These are phyloP conservation scores for Slavum lentiscoides DNA, from an alignment of 2,888 invertebrate genomes.

Conservation along the genomic window DNA sequence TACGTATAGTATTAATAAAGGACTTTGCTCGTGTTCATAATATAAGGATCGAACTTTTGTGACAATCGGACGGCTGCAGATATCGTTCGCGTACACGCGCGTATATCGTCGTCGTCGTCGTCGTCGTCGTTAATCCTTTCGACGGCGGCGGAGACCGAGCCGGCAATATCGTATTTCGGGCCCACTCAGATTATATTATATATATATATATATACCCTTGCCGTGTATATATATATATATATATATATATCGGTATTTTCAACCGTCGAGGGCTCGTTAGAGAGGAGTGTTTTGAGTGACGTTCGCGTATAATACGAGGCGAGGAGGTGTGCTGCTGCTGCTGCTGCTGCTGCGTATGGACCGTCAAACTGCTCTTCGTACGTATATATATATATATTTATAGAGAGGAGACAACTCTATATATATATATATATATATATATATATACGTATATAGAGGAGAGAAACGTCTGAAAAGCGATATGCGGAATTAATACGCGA, in stretches of 20 bases:
- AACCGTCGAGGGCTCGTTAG: background rate
- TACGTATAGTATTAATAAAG: too few relatives aligned
- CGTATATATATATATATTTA: too few relatives aligned
- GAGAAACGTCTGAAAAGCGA: conserved; percentile 48
- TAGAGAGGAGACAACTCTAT: too few relatives aligned
- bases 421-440: background rate
- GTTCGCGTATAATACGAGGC: background rate
- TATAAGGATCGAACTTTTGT: conserved; percentile 48
- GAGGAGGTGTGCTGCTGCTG: background rate
- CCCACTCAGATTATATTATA: conserved; percentile 24
- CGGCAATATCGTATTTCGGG: background rate
- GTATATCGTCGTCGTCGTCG: background rate
- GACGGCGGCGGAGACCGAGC: conserved; percentile 17
- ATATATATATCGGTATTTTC: background rate
- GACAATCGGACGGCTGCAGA: conserved; percentile 30
- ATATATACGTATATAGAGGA: too few relatives aligned
- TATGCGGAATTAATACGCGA: conserved; percentile 48
- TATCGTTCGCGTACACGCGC: background rate
- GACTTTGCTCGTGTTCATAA: too few relatives aligned
- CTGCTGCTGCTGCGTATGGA: background rate
- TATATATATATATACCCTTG: background rate
- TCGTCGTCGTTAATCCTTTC: conserved; percentile 29
- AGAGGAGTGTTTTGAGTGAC: conserved; percentile 35
- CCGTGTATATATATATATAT: too few relatives aligned
- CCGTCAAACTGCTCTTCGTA: too few relatives aligned